phyloP scores from a whole-genome alignment of 2,113 vertebrate genomes.

The Pseudopodoces humilis region DNA sequence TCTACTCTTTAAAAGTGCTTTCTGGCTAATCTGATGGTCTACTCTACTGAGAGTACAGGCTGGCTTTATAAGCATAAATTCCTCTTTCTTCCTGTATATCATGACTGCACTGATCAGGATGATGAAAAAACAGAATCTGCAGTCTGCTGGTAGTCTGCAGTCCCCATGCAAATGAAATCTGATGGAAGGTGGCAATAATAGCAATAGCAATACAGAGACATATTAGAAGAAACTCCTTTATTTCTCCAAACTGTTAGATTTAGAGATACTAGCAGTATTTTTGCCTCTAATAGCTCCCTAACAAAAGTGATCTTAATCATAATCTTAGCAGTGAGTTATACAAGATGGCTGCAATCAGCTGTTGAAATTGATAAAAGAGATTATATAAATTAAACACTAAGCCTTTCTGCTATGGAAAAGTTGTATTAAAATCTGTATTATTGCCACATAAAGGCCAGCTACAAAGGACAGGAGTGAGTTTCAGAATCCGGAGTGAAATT shows the following conservation, averaged over 20 bases:
- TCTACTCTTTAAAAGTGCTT: conserved; percentile 15
- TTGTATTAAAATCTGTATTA: background rate
- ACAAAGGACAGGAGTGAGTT: background rate
- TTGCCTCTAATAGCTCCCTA: background rate
- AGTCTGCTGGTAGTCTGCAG: background rate
- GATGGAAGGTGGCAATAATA: background rate
- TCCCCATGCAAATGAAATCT: background rate
- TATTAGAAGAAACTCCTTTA: background rate
- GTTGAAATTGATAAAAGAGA: background rate
- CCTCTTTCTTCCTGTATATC: background rate
- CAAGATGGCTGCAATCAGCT: background rate
- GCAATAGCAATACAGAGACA: background rate
- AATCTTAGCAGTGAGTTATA: background rate
- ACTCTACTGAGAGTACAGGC: background rate
- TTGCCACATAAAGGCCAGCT: background rate
- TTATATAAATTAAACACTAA: background rate
- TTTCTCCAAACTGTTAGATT: background rate
- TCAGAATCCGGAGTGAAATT: background rate
- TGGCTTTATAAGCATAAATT: background rate
- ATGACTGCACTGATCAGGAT: background rate
- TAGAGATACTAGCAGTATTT: background rate
- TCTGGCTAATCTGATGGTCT: background rate
- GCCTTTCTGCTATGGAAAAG: background rate
- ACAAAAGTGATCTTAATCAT: background rate
- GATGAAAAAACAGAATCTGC: background rate